Evolutionary conservation across 2,888 invertebrate genomes (phyloP).

Genomic region (Galerucella nymphaeae): DNA sequence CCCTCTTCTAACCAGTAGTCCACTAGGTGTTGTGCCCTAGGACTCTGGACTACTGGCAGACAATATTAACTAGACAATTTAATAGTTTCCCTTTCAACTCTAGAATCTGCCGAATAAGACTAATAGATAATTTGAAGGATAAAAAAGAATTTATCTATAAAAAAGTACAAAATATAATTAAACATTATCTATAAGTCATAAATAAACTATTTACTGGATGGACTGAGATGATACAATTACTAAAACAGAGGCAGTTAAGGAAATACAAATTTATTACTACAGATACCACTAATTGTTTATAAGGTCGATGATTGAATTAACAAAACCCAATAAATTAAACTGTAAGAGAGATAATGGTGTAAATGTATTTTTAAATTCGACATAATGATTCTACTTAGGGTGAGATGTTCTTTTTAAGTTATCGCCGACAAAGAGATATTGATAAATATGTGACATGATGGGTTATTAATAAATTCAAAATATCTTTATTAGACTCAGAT

Average conservation of each 20-base stretch:
- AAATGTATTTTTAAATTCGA: slow-evolving; percentile 40
- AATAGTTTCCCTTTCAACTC: too few species aligned
- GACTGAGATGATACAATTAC: slow-evolving; percentile 28
- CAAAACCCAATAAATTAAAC: slow-evolving; percentile 41
- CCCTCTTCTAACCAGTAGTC: too few species aligned
- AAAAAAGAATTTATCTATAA: neutral
- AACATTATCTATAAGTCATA: neutral
- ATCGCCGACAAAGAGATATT: slow-evolving; percentile 28
- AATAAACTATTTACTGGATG: slow-evolving; percentile 1
- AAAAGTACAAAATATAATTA: neutral
- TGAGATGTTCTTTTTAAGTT: neutral
- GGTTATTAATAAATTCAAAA: slow-evolving; percentile 19
- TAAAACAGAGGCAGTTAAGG: slow-evolving; percentile 34
- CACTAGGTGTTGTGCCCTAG: too few species aligned
- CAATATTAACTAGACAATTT: too few species aligned
- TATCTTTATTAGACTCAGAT: slow-evolving; percentile 23
- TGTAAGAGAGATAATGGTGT: slow-evolving; percentile 37
- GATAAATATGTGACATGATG: slow-evolving; percentile 21
- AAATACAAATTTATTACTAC: slow-evolving; percentile 36
- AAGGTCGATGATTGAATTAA: slow-evolving; percentile 46
- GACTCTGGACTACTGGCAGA: too few species aligned
- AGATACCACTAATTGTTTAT: slow-evolving; percentile 47
- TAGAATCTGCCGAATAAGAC: too few species aligned
- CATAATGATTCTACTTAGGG: slow-evolving; percentile 38
- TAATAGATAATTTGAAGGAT: neutral